phyloP scores from a whole-genome alignment of 2,888 invertebrate genomes.

The Sclerodermus sp. region DNA sequence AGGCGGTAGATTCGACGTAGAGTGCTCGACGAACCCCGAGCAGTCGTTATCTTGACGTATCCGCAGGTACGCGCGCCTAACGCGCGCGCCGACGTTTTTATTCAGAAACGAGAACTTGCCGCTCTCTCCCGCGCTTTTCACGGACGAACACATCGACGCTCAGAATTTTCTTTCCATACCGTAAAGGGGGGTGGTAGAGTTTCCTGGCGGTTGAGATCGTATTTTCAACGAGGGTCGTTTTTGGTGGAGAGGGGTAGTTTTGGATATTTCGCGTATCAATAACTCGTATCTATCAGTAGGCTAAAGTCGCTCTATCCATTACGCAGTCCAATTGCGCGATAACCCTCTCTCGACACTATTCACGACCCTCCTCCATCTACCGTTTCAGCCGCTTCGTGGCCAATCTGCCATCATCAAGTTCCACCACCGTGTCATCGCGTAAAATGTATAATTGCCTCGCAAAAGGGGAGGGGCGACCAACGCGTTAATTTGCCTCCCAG shows the following conservation, averaged over 20 bases:
- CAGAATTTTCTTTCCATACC: no score
- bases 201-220: no score
- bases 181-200: no score
- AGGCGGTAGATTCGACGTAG: conserved; percentile 24
- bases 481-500: no score
- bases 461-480: background rate
- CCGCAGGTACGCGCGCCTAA: conserved; percentile 29
- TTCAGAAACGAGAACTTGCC: no score
- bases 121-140: no score
- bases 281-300: conserved; percentile 47
- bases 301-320: conserved; percentile 50
- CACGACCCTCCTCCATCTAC: conserved; percentile 28
- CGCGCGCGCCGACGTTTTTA: conserved; percentile 28
- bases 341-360: conserved; percentile 33
- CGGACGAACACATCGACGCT: no score
- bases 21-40: conserved; percentile 20
- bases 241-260: no score
- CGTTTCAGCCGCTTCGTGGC: conserved; percentile 30
- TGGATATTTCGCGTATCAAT: conserved; percentile 24
- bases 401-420: conserved; percentile 40
- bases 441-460: conserved; percentile 24
- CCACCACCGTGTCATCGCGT: conserved; percentile 40
- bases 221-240: no score
- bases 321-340: conserved; percentile 54
- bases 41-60: conserved; percentile 34